Conservation (phyloP, 2,888 invertebrate species). For the Patella caerulea region DNA sequence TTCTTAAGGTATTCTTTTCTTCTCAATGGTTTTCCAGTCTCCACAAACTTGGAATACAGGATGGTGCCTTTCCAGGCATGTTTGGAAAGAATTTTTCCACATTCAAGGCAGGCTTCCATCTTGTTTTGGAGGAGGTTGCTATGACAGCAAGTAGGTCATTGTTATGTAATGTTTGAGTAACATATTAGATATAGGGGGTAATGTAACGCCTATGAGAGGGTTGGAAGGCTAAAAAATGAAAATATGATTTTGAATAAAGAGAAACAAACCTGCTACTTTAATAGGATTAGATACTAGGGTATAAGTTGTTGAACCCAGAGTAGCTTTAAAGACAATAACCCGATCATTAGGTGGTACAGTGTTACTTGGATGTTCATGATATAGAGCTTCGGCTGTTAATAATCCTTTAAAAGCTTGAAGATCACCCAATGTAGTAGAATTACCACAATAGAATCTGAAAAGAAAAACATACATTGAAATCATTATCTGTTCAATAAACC, state of each 20-base stretch:
- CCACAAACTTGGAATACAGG: no score
- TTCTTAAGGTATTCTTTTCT: no score
- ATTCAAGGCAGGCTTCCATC: no score
- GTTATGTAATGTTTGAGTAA: no score
- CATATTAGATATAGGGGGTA: no score
- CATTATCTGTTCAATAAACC: no score
- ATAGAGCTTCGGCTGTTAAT: slow-evolving; percentile 22
- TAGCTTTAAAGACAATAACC: slow-evolving; percentile 25
- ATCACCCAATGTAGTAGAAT: not conserved
- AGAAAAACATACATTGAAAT: not conserved
- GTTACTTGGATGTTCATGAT: slow-evolving; percentile 20
- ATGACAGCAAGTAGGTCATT: no score
- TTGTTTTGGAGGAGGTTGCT: no score
- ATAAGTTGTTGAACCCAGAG: slow-evolving; percentile 20
- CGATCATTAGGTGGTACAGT: slow-evolving; percentile 27
- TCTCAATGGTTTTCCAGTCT: no score
- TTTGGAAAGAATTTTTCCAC: no score
- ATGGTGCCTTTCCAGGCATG: no score
- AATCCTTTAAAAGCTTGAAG: slow-evolving; percentile 10
- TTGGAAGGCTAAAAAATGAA: not conserved
- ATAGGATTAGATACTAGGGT: slow-evolving; percentile 32
- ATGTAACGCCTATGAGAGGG: no score
- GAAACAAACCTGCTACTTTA: slow-evolving; percentile 36
- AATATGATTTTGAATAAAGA: not conserved
- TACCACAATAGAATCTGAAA: slow-evolving; percentile 20